These are phyloP conservation scores for Nesidiocoris tenuis DNA, from an alignment of 2,888 invertebrate genomes.

Conservation along the genomic window DNA sequence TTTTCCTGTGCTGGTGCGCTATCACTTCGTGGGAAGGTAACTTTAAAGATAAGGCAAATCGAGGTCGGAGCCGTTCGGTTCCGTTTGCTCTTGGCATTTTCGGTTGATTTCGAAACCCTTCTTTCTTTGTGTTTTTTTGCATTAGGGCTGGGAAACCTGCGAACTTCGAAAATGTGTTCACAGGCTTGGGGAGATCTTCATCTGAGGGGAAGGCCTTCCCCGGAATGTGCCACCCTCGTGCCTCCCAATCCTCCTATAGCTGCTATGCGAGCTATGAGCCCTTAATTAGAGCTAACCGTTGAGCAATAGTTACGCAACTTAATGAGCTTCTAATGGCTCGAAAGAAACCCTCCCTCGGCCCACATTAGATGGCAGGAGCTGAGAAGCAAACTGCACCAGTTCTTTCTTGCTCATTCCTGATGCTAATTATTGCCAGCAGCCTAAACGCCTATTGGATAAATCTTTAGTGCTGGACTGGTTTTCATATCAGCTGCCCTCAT, in stretches of 20 bases:
- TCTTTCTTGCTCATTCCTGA: not conserved
- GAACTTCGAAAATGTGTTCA: not conserved
- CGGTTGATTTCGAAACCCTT: not conserved
- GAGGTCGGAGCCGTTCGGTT: not conserved
- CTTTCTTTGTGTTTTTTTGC: not conserved
- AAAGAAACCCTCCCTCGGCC: conserved; percentile 28
- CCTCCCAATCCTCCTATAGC: not conserved
- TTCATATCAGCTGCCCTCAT: not conserved
- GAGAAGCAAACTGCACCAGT: not conserved
- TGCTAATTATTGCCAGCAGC: not conserved
- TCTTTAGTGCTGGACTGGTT: not conserved
- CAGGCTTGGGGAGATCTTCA: not conserved
- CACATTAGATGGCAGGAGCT: no score
- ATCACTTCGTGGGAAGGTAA: no score
- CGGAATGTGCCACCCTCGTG: no score
- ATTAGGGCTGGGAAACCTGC: no score
- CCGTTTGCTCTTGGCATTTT: not conserved
- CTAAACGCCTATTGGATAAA: not conserved
- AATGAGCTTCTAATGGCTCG: conserved; percentile 29
- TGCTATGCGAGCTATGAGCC: conserved; percentile 1
- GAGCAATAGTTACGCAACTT: conserved; percentile 30
- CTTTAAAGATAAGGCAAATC: no score
- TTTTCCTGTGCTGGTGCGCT: no score
- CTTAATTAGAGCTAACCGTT: conserved; percentile 26
- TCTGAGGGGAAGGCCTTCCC: no score